phyloP scores from a whole-genome alignment of 2,113 vertebrate genomes.

The Hippocampus mohnikei region DNA sequence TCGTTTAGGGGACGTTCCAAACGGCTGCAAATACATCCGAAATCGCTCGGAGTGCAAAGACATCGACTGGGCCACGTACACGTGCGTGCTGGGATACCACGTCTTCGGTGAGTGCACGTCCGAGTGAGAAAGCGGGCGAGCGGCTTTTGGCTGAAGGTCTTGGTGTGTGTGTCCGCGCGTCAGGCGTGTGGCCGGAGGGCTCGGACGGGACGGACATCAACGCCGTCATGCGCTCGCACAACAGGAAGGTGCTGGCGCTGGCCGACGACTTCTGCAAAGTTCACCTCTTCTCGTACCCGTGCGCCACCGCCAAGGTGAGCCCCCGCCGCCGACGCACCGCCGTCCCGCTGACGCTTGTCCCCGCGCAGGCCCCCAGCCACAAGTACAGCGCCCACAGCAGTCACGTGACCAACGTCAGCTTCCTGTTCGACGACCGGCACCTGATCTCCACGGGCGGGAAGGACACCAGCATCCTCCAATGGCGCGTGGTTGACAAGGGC shows the following conservation, averaged over 20 bases:
- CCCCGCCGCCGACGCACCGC: rapidly evolving
- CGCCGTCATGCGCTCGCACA: slow-evolving; percentile 88
- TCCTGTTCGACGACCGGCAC: slow-evolving; percentile 85
- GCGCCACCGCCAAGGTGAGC: slow-evolving; percentile 88
- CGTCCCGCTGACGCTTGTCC: not conserved
- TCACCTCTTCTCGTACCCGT: slow-evolving; percentile 93
- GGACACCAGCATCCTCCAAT: slow-evolving; percentile 97
- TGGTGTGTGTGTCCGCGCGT: not conserved
- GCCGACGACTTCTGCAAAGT: slow-evolving; percentile 99
- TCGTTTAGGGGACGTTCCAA: slow-evolving; percentile 87
- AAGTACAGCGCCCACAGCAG: slow-evolving; percentile 98
- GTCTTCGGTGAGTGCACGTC: slow-evolving; percentile 86
- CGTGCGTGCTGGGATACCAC: slow-evolving; percentile 95
- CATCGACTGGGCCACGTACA: slow-evolving; percentile 93
- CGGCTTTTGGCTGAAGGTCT: not conserved
- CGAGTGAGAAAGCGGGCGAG: too few species aligned
- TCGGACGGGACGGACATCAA: slow-evolving; percentile 98
- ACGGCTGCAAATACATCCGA: slow-evolving; percentile 90
- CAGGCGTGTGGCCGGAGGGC: slow-evolving; percentile 97
- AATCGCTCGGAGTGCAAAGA: slow-evolving; percentile 97
- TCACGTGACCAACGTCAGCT: slow-evolving; percentile 98
- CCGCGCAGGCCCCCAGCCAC: slow-evolving; percentile 87
- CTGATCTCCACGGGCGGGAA: slow-evolving; percentile 96
- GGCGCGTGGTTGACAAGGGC: slow-evolving; percentile 86
- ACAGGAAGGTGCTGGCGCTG: slow-evolving; percentile 89